Evolutionary conservation across 2,113 vertebrate species (phyloP).

Genomic region (Rattus norvegicus): DNA sequence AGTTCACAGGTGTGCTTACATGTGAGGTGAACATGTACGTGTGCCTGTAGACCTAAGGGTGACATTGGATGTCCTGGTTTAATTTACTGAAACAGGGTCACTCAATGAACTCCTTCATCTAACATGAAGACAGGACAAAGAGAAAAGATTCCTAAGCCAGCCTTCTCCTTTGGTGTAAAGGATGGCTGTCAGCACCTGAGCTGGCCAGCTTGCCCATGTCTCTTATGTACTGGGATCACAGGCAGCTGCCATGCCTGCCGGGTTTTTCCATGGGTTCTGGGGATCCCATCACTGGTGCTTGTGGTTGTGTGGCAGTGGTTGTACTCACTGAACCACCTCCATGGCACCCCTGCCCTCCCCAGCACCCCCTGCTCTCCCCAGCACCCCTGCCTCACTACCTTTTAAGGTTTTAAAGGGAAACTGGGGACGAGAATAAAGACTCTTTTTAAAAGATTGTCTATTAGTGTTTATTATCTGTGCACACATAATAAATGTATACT

Average conservation of each 20-base stretch:
- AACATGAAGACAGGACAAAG: background rate
- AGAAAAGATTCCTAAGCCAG: background rate
- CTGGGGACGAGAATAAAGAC: background rate
- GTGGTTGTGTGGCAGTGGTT: rapidly evolving
- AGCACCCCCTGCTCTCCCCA: background rate
- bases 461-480: background rate
- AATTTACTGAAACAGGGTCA: background rate
- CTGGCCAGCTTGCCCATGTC: background rate
- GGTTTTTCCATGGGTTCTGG: background rate
- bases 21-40: background rate
- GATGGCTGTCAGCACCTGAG: background rate
- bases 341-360: background rate
- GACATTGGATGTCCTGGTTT: background rate
- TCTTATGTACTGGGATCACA: background rate
- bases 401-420: background rate
- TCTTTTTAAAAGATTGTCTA: background rate
- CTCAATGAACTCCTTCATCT: background rate
- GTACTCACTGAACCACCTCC: no score
- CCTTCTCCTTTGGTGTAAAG: background rate
- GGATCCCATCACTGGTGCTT: background rate
- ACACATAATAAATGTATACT: background rate
- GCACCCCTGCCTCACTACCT: no score
- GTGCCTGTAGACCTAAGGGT: background rate
- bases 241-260: background rate
- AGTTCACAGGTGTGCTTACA: background rate